These are phyloP conservation scores for Metridium senile DNA, from an alignment of 92 coral and sea anemone species.

Conservation along the genomic window DNA sequence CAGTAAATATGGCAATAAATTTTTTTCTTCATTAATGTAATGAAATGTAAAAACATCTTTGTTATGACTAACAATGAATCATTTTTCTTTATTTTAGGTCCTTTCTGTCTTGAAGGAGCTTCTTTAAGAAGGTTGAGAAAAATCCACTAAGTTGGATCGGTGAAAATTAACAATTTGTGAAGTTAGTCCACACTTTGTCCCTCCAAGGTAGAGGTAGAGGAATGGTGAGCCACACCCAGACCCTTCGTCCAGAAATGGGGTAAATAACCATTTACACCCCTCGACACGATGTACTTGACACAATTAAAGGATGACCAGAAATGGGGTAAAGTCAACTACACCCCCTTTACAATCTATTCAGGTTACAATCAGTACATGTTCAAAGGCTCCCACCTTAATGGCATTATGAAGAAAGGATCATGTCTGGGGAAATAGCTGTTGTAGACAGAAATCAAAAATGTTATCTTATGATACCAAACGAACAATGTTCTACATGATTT, in stretches of 20 bases:
- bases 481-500: not conserved
- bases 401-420: not conserved
- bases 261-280: not conserved
- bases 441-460: too few relatives aligned
- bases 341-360: not conserved
- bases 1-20: too few relatives aligned
- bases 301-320: too few relatives aligned
- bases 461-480: not conserved
- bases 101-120: not conserved
- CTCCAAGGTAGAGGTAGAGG: not conserved
- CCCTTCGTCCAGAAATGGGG: not conserved
- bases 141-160: not conserved
- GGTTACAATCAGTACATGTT: not conserved
- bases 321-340: not conserved
- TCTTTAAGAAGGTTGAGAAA: not conserved
- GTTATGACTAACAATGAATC: not conserved
- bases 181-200: not conserved
- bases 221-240: not conserved
- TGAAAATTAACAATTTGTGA: not conserved
- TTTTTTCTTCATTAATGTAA: too few relatives aligned
- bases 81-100: not conserved
- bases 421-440: too few relatives aligned
- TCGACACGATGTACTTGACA: too few relatives aligned
- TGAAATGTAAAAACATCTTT: too few relatives aligned
- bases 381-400: not conserved